A percentile compares a stretch with the other conserved stretches of the same genome.
Evolutionary conservation across 2,113 vertebrate species (phyloP).

Genomic region (Strigops habroptila): DNA sequence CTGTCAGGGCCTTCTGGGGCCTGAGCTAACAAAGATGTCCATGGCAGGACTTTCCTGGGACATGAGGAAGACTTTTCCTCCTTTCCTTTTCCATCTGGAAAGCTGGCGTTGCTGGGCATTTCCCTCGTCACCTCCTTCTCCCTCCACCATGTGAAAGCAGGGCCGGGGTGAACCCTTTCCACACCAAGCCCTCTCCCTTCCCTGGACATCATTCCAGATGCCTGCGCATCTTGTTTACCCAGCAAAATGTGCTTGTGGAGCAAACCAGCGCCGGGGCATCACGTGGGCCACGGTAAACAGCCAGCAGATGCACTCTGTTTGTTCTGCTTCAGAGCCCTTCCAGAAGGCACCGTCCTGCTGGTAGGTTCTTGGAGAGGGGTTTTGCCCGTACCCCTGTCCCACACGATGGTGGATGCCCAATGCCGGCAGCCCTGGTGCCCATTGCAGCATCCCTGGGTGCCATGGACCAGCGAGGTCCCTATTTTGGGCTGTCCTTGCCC

Average conservation of each 20-base stretch:
- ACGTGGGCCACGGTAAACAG: conserved; percentile 73
- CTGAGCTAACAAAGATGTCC: not conserved
- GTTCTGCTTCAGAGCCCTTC: conserved; percentile 72
- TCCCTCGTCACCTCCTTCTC: not conserved
- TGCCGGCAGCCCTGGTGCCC: not conserved
- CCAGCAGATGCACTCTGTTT: conserved; percentile 76
- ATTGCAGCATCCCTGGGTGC: not conserved
- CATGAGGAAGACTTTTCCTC: not conserved
- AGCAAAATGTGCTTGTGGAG: conserved; percentile 62
- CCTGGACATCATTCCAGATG: conserved; percentile 38
- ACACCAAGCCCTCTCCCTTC: conserved; percentile 33
- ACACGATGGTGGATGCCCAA: not conserved
- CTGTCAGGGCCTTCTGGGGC: not conserved
- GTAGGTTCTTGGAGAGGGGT: not conserved
- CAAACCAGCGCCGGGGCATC: conserved; percentile 27
- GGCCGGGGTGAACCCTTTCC: not conserved
- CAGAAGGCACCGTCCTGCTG: conserved; percentile 66
- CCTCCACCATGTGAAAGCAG: rapidly evolving
- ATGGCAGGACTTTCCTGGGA: not conserved
- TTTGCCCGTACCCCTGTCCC: not conserved
- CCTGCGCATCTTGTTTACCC: conserved; percentile 70
- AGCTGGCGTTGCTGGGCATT: rapidly evolving
- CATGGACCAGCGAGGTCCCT: not conserved
- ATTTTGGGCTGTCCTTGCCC: rapidly evolving
- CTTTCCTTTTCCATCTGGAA: not conserved